A percentile compares a stretch with the other conserved stretches of the same genome.
These are phyloP conservation scores for Noctua pronuba DNA, from an alignment of 2,888 invertebrate genomes.

Conservation along the genomic window DNA sequence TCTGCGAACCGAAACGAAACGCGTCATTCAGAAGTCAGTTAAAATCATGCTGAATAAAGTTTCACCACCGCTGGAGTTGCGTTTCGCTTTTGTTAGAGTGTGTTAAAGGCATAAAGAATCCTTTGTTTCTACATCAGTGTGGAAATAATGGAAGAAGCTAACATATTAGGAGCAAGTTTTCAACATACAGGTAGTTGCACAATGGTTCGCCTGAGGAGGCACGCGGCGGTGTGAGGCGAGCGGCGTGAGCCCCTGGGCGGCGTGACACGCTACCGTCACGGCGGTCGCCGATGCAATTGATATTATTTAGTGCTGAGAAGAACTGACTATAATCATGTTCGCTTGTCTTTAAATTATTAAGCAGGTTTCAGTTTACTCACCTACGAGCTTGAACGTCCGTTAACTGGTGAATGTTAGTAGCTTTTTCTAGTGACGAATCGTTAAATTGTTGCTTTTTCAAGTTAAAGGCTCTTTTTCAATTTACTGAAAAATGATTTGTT, in stretches of 20 bases:
- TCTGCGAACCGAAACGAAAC: constrained; percentile 9
- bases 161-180: constrained; percentile 28
- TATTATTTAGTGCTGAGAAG: background rate
- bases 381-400: background rate
- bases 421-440: background rate
- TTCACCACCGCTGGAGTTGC: constrained; percentile 5
- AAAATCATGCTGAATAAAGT: constrained; percentile 10
- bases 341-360: background rate
- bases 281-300: constrained; percentile 3
- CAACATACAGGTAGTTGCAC: constrained; percentile 17
- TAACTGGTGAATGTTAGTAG: background rate
- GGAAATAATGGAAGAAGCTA: constrained; percentile 36
- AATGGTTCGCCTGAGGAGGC: constrained; percentile 15
- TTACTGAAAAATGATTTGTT: background rate
- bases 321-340: background rate
- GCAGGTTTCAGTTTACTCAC: background rate
- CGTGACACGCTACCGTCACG: background rate
- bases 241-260: background rate
- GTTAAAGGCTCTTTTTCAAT: no score
- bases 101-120: constrained; percentile 19
- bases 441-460: background rate
- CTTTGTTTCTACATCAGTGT: constrained; percentile 37
- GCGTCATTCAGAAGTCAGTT: background rate
- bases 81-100: constrained; percentile 22
- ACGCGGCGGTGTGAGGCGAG: background rate